These are phyloP conservation scores for Sus cebifrons DNA, from an alignment of 2,797 vertebrate genomes.

Conservation along the genomic window DNA sequence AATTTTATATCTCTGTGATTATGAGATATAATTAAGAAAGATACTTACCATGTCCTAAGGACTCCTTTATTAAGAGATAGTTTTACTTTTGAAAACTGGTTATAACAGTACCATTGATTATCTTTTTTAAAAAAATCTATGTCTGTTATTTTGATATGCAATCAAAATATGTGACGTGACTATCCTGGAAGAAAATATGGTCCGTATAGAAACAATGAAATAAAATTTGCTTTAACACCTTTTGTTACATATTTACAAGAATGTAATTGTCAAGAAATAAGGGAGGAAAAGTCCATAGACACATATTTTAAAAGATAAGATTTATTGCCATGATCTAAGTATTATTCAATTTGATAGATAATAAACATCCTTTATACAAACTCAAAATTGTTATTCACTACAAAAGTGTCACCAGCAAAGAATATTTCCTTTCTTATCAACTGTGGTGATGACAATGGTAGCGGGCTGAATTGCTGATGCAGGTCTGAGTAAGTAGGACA, in stretches of 20 bases:
- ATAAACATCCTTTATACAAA: background rate
- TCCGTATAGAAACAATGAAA: background rate
- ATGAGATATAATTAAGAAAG: no score
- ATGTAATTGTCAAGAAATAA: background rate
- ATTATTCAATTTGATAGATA: background rate
- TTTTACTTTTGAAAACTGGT: background rate
- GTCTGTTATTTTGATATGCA: background rate
- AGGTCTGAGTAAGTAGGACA: background rate
- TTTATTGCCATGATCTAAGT: background rate
- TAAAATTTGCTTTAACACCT: background rate
- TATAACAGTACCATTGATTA: background rate
- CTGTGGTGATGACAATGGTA: background rate
- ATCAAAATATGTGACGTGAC: background rate
- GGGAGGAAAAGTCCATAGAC: background rate
- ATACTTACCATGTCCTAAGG: background rate
- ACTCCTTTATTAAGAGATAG: background rate
- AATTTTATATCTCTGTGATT: background rate
- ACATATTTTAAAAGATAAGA: background rate
- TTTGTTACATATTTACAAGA: background rate
- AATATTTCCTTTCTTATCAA: background rate
- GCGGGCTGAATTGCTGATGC: background rate
- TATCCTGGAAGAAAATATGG: background rate
- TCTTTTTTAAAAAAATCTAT: background rate
- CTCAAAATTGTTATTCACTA: background rate
- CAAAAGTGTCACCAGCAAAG: background rate